These are phyloP conservation scores for Hofmannophila pseudospretella DNA, from an alignment of 2,888 invertebrate species.

Conservation along the genomic window DNA sequence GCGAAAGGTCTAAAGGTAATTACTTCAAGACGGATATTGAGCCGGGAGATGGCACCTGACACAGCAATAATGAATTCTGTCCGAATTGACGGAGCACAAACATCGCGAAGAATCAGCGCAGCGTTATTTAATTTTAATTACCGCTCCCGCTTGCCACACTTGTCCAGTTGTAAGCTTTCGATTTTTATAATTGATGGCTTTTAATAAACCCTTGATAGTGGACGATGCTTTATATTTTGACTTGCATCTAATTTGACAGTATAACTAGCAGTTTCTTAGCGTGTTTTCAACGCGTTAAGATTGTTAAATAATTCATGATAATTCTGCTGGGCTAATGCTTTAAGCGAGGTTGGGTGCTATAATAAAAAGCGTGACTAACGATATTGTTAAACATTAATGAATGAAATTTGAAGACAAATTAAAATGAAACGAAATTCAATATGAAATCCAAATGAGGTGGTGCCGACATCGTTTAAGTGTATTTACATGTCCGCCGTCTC, in stretches of 20 bases:
- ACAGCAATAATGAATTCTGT: slow-evolving; percentile 67
- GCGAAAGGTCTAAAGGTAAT: slow-evolving; percentile 54
- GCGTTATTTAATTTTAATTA: slow-evolving; percentile 48
- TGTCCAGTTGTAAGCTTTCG: slow-evolving; percentile 27
- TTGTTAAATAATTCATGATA: slow-evolving; percentile 5
- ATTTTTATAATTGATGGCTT: slow-evolving; percentile 40
- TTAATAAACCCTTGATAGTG: slow-evolving; percentile 24
- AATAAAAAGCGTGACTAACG: slow-evolving; percentile 22
- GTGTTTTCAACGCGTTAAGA: not conserved
- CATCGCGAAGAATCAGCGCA: slow-evolving; percentile 42
- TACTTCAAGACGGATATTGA: slow-evolving; percentile 44
- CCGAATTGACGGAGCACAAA: slow-evolving; percentile 51
- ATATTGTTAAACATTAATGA: slow-evolving; percentile 21
- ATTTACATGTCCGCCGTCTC: slow-evolving; percentile 42
- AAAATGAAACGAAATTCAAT: slow-evolving; percentile 35
- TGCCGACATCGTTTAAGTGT: slow-evolving; percentile 41
- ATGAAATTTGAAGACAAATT: slow-evolving; percentile 38
- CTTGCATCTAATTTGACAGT: not conserved
- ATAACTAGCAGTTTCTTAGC: too few relatives aligned
- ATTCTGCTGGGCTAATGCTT: not conserved
- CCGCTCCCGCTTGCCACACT: slow-evolving; percentile 20
- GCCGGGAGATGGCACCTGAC: slow-evolving; percentile 30
- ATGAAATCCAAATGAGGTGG: slow-evolving; percentile 37
- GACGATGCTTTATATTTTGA: slow-evolving; percentile 14
- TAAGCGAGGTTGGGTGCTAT: not conserved